Evolutionary conservation across 2,113 vertebrate species (phyloP).

Genomic region (Prionailurus bengalensis): DNA sequence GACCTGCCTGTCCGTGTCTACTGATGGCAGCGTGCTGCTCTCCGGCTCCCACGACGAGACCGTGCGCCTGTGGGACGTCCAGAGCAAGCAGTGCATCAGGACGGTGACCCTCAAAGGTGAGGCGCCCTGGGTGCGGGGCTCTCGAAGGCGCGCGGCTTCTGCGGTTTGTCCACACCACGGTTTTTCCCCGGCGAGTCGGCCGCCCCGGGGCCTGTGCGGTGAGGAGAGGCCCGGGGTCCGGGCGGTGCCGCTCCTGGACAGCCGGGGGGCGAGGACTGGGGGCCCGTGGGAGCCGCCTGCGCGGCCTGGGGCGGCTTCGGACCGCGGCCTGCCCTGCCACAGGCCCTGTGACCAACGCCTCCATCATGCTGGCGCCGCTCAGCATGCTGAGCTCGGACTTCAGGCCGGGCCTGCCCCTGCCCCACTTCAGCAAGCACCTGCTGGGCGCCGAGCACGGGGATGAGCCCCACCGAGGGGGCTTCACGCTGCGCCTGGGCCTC

Average conservation of each 20-base stretch:
- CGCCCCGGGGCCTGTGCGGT: not conserved
- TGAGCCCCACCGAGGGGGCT: slow-evolving; percentile 83
- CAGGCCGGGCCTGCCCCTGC: slow-evolving; percentile 92
- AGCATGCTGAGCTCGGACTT: slow-evolving; percentile 96
- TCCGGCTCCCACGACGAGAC: slow-evolving; percentile 98
- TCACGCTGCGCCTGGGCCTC: slow-evolving; percentile 91
- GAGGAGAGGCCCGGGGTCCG: too few relatives aligned
- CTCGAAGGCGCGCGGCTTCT: rapidly evolving
- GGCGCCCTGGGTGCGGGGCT: not conserved
- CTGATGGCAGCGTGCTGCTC: slow-evolving; percentile 93
- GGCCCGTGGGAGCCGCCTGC: too few relatives aligned
- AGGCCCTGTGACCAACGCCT: slow-evolving; percentile 96
- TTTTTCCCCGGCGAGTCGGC: not conserved
- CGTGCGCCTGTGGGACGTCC: slow-evolving; percentile 95
- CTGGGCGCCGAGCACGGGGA: slow-evolving; percentile 90
- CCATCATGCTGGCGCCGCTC: slow-evolving; percentile 92
- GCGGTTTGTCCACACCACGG: rapidly evolving
- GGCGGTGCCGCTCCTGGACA: not conserved
- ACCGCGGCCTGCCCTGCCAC: rapidly evolving
- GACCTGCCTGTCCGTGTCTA: slow-evolving; percentile 95
- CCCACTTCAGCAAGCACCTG: slow-evolving; percentile 94
- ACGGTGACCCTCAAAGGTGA: slow-evolving; percentile 95
- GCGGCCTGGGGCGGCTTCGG: not conserved
- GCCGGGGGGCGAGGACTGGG: rapidly evolving
- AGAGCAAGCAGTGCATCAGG: slow-evolving; percentile 96